Percentiles rank a stretch among this genome's conserved stretches.
phyloP scores from a whole-genome alignment of 1,140 invertebrate genomes.

The Subanguina moxae region DNA sequence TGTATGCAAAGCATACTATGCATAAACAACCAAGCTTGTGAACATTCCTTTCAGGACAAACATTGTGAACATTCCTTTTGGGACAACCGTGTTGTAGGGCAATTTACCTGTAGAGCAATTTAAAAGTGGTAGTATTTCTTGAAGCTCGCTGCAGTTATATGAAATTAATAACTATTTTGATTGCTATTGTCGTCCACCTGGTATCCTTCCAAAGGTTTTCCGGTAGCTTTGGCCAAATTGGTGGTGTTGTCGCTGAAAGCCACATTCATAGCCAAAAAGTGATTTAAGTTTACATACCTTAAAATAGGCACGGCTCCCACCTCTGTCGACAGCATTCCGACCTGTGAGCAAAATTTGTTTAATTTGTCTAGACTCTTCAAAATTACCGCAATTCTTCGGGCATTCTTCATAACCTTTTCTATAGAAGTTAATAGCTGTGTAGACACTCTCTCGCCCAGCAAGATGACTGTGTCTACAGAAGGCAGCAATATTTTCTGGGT shows the following conservation, averaged over 20 bases:
- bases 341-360: slow-evolving; percentile 31
- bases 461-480: slow-evolving; percentile 51
- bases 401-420: slow-evolving; percentile 47
- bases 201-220: slow-evolving; percentile 52
- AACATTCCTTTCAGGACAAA: too few species aligned
- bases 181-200: slow-evolving; percentile 37
- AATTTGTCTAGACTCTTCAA: slow-evolving; percentile 8
- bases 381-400: slow-evolving; percentile 53
- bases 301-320: slow-evolving; percentile 51
- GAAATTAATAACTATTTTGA: too few species aligned
- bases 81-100: too few species aligned
- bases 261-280: too few species aligned
- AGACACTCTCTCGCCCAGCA: slow-evolving; percentile 53
- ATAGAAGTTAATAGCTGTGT: slow-evolving; percentile 49
- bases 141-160: too few species aligned
- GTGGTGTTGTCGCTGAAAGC: slow-evolving; percentile 50
- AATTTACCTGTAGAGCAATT: too few species aligned
- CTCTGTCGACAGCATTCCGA: slow-evolving; percentile 57
- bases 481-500: slow-evolving; percentile 43
- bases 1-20: too few species aligned
- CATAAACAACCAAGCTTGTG: too few species aligned
- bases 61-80: too few species aligned
- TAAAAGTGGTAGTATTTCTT: too few species aligned
- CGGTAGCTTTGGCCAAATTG: slow-evolving; percentile 50
- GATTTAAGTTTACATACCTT: too few species aligned